Evolutionary conservation across 2,797 vertebrate genomes (phyloP), one percentile per base, ranked within the genome.

Genomic region (Apogon talboti): DNA sequence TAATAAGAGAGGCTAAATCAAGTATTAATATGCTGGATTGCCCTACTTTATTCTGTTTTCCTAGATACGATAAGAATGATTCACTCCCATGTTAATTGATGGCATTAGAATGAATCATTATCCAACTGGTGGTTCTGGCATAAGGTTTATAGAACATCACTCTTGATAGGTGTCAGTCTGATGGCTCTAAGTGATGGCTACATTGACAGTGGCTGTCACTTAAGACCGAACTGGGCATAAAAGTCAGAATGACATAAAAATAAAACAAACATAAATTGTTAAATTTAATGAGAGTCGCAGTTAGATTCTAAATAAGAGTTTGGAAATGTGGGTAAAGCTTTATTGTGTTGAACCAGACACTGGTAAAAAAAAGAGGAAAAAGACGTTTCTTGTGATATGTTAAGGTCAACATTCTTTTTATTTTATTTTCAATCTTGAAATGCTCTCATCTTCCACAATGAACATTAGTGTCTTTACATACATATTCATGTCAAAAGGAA

Each of bases 381-480:
- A 12, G 19, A 19, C 40, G 3, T 2, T 71, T 80, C 61, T 49
- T 51, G 73, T 73, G 74, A 81, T 82, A 86, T 81, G 85, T 82
- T 76, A 79, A 64, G 55, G 78, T 84, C 91, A 92, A 93, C 91
- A 93, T 89, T 90, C 58, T 89, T 82, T 90, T 90, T 87, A 78
- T 89, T 91, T 79, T 57, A 60, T 82, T 89, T 90, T 87, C 74
- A 16, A 70, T 84, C 74, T 91, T 87, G 52, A 91, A 92, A 92
- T 84, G 87, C 87, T 90, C 80, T 86, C 87, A 85, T 89, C 78
- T 82, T 89, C 81, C 85, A 91, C 80, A 79, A 88, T 82, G 89
- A 89, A 91, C 81, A 85, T 92, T 91, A 90, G 91, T 91, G 91
- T 93, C 86, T 86, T 91, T 89, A 91, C 90, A 90, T 87, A 89